These are phyloP conservation scores for Pomatostomus ruficeps DNA, from an alignment of 2,113 vertebrate genomes.

Conservation along the genomic window DNA sequence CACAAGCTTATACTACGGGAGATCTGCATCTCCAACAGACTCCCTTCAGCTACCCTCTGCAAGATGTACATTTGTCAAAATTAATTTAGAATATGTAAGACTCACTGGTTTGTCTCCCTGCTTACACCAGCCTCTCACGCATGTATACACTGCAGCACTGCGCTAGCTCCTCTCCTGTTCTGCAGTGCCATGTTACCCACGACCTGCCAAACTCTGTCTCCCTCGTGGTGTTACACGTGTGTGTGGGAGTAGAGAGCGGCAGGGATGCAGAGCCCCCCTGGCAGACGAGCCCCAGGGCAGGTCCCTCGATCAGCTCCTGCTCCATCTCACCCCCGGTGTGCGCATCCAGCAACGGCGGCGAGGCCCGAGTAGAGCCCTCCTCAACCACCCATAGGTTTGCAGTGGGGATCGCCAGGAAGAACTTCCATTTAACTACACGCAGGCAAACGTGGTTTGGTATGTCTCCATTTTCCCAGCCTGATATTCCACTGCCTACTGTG, in stretches of 20 bases:
- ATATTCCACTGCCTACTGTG: conserved; percentile 48
- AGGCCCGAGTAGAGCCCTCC: background rate
- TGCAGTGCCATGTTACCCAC: conserved; percentile 21
- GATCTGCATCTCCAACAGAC: background rate
- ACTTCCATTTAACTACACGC: background rate
- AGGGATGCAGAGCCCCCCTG: background rate
- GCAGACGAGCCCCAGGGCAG: background rate
- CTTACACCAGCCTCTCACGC: background rate
- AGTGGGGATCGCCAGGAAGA: background rate
- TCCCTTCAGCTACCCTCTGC: background rate
- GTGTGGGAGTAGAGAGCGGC: background rate
- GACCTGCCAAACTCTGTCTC: conserved; percentile 34
- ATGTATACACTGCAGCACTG: background rate
- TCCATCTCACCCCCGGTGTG: background rate
- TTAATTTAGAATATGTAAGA: background rate
- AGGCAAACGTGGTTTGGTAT: conserved; percentile 4
- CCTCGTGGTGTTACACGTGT: conserved; percentile 18
- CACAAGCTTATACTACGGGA: background rate
- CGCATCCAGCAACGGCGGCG: rapidly evolving
- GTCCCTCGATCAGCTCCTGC: background rate
- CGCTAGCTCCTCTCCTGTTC: background rate
- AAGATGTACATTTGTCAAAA: conserved; percentile 43
- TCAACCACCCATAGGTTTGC: background rate
- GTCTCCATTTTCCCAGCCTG: conserved; percentile 34
- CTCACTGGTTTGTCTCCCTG: background rate